Evolutionary conservation across 2,113 vertebrate species (phyloP).

Genomic region (Pithys albifrons): DNA sequence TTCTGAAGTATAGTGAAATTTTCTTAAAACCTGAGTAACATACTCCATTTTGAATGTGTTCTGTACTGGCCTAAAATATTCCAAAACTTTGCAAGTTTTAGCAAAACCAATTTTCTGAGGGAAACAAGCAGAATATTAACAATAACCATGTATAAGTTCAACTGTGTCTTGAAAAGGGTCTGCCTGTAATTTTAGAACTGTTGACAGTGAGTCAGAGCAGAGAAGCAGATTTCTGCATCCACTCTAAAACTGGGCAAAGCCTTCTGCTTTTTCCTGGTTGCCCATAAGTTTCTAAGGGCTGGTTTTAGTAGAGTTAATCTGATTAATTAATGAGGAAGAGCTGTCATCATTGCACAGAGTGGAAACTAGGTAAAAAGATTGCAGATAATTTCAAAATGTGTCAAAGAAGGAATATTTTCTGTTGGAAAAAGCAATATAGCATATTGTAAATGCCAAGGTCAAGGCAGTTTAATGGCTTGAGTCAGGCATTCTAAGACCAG

Average conservation of each 20-base stretch:
- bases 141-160: neutral
- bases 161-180: neutral
- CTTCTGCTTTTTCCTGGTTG: neutral
- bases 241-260: neutral
- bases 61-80: neutral
- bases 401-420: neutral
- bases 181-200: neutral
- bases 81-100: neutral
- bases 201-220: neutral
- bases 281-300: neutral
- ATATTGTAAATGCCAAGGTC: neutral
- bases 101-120: neutral
- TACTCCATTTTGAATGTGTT: neutral
- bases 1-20: neutral
- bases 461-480: neutral
- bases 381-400: neutral
- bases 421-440: neutral
- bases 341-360: neutral
- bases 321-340: neutral
- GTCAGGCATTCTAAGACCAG: neutral
- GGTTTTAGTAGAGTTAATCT: neutral
- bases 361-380: neutral
- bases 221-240: neutral
- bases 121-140: neutral
- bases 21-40: neutral